phyloP scores from a whole-genome alignment of 2,888 invertebrate species.

The Ochropacha duplaris region DNA sequence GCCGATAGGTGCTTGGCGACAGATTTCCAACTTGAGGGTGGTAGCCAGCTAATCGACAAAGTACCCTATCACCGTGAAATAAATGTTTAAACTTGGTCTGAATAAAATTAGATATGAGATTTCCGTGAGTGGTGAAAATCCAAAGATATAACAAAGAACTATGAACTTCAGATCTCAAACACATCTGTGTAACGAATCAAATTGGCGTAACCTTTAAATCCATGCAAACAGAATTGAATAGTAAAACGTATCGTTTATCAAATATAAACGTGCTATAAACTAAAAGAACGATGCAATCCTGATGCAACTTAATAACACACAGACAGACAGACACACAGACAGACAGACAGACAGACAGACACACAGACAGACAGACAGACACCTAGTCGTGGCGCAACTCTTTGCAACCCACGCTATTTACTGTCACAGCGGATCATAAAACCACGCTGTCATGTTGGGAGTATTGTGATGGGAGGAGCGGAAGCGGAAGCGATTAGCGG shows the following conservation, averaged over 20 bases:
- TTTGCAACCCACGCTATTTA: slow-evolving; percentile 59
- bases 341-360: slow-evolving; percentile 30
- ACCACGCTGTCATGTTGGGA: slow-evolving; percentile 21
- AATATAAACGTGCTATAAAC: background rate
- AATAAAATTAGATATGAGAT: too few species aligned
- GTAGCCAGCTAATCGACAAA: too few species aligned
- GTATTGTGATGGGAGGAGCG: slow-evolving; percentile 25
- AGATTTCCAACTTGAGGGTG: too few species aligned
- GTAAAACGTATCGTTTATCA: background rate
- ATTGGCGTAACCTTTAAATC: background rate
- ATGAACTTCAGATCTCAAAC: too few species aligned
- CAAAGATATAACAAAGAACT: too few species aligned
- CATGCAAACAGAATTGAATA: background rate
- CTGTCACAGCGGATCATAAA: slow-evolving; percentile 53
- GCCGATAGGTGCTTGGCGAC: too few species aligned
- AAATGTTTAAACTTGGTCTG: too few species aligned
- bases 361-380: slow-evolving; percentile 46
- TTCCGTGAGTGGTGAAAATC: too few species aligned
- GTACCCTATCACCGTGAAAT: too few species aligned
- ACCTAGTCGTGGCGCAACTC: slow-evolving; percentile 58
- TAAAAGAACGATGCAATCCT: slow-evolving; percentile 20
- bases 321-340: slow-evolving; percentile 49
- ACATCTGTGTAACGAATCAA: too few species aligned
- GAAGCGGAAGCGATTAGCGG: slow-evolving; percentile 8
- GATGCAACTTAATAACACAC: slow-evolving; percentile 41